Evolutionary conservation across 1,140 invertebrate species (phyloP), one percentile per base, ranked within the genome.

Genomic region (Heliconius himera): DNA sequence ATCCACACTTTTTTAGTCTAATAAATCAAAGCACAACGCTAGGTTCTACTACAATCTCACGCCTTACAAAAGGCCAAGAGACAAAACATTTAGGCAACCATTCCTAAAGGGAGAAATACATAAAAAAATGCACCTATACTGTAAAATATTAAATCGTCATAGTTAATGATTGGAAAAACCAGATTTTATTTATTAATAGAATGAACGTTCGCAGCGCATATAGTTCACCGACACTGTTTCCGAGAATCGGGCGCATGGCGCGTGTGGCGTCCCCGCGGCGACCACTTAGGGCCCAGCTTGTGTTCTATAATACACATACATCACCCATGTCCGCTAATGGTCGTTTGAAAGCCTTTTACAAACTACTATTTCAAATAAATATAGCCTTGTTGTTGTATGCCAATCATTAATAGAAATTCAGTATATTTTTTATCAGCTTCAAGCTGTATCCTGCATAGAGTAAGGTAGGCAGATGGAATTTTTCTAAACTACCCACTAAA

Each of bases 181-280:
- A 38, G 66, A 82, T 82, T 77, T 78, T 70, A 78, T 78, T 78
- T 81, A 81, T 81, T 81, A 82, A 82, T 26, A 78, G 49, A 78
- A 70, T 77, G 22, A 76, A 72, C 76, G 54, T 76, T 56, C 20
- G 72, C 72, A 70, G 36, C 72, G 76, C 76, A 74, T 79, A 46
- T 51, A 78, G 81, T 82, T 80, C 81, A 77, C 80, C 73, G 81
- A 82, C 81, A 82, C 46, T 70, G 33, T 16, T 82, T 79, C 77
- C 77, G 54, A 79, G 81, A 78, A 82, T 36, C 49, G 49, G 73
- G 60, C 60, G 60, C 77, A 74, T 82, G 70, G 46, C 66, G 78
- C 76, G 77, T 73, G 16, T 36, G 60, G 73, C 49, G 70, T 70
- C 49, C 70, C 76, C 73, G 70, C 22, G 29, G 73, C 38, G 78